Evolutionary conservation across 1,140 invertebrate genomes (phyloP).

Genomic region (Triops cancriformis): DNA sequence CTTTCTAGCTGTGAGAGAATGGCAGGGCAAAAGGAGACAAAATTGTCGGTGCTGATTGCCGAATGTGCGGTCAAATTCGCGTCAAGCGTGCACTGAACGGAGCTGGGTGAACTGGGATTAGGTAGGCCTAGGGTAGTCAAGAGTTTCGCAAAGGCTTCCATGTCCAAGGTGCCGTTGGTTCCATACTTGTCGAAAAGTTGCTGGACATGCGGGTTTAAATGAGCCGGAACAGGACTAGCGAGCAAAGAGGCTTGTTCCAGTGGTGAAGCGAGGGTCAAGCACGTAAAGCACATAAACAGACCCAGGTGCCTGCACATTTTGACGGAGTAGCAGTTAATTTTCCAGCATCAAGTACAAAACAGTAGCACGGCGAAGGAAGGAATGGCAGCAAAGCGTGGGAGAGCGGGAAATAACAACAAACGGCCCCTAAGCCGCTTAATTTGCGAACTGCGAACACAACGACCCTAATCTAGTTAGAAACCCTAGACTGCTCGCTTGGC

Average conservation of each 20-base stretch:
- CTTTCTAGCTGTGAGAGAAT: neutral
- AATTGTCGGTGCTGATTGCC: neutral
- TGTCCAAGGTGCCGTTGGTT: constrained; percentile 5
- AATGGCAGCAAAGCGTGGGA: too few relatives aligned
- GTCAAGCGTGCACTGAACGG: constrained; percentile 14
- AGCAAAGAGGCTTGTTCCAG: neutral
- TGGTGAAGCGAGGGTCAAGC: constrained; percentile 16
- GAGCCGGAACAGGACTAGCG: neutral
- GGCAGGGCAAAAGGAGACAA: neutral
- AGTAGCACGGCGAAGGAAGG: too few relatives aligned
- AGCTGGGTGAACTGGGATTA: neutral
- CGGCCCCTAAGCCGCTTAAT: too few relatives aligned
- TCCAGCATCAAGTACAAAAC: too few relatives aligned
- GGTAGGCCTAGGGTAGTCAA: neutral
- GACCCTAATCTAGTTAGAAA: too few relatives aligned
- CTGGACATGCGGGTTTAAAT: neutral
- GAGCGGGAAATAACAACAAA: too few relatives aligned
- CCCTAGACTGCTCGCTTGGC: too few relatives aligned
- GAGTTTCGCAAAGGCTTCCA: constrained; percentile 7
- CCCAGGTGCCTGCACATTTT: constrained; percentile 23
- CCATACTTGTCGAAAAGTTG: constrained; percentile 1
- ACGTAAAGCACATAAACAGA: constrained; percentile 21
- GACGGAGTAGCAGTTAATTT: too few relatives aligned
- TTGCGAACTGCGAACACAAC: too few relatives aligned
- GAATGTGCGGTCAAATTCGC: neutral